Percentiles rank a stretch among this genome's conserved stretches.
Conservation (phyloP, 2,888 invertebrate genomes). For the Morpho achilles region DNA sequence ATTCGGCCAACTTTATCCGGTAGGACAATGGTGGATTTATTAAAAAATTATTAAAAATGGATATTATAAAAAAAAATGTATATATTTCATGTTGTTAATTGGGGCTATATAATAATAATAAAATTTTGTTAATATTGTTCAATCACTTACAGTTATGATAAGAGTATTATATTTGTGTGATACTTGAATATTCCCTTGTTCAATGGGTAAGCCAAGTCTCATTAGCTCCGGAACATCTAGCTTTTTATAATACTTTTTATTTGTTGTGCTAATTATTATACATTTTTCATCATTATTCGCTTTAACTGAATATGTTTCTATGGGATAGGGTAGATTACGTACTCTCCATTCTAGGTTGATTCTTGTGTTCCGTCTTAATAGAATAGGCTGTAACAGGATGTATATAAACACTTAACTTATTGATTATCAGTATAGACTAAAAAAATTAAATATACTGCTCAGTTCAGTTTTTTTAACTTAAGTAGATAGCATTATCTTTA, state of each 20-base stretch:
- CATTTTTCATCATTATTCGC: conserved; percentile 81
- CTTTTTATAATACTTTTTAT: conserved; percentile 90
- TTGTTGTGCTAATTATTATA: conserved; percentile 85
- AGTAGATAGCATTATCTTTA: too few relatives aligned
- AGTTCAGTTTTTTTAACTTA: too few relatives aligned
- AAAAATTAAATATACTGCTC: background rate
- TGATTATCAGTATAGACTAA: background rate
- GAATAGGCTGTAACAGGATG: conserved; percentile 78
- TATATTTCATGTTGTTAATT: too few relatives aligned
- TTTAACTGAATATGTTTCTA: conserved; percentile 84
- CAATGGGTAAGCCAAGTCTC: conserved; percentile 80
- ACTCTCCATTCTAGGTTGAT: conserved; percentile 90
- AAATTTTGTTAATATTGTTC: background rate
- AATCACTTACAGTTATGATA: conserved; percentile 83
- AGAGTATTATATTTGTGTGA: conserved; percentile 87
- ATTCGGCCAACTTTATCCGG: too few relatives aligned
- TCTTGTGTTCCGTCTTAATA: conserved; percentile 85
- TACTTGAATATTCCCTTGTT: conserved; percentile 82
- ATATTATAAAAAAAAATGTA: too few relatives aligned
- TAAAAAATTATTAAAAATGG: too few relatives aligned
- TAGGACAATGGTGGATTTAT: too few relatives aligned
- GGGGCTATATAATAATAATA: background rate
- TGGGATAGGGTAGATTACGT: conserved; percentile 86
- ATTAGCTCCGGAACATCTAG: conserved; percentile 84
- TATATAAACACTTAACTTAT: conserved; percentile 1